A percentile compares a stretch with the other conserved stretches of the same genome.
Evolutionary conservation across 2,113 vertebrate species (phyloP).

Genomic region (Urocolius indicus): DNA sequence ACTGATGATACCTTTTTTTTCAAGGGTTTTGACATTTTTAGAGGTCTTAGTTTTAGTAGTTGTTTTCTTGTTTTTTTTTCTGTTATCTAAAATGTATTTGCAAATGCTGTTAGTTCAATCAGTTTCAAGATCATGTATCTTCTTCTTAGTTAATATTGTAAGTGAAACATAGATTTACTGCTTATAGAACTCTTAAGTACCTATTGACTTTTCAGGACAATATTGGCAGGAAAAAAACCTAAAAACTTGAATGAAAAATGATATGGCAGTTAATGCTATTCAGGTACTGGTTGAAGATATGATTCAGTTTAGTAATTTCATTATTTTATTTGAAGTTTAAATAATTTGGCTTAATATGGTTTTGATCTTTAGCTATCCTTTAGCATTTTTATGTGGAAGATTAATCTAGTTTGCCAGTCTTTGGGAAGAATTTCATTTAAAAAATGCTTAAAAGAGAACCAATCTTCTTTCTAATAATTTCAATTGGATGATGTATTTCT

Average conservation of each 20-base stretch:
- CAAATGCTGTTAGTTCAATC: neutral
- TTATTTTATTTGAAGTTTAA: neutral
- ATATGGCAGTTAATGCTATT: neutral
- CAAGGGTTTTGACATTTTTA: neutral
- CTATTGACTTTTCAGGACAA: neutral
- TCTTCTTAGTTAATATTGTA: neutral
- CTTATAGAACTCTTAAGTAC: neutral
- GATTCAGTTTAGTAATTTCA: neutral
- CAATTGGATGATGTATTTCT: neutral
- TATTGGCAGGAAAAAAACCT: neutral
- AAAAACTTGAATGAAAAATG: neutral
- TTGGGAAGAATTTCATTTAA: neutral
- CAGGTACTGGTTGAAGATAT: neutral
- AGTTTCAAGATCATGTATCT: neutral
- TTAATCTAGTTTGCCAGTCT: neutral
- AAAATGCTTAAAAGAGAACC: neutral
- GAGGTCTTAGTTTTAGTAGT: neutral
- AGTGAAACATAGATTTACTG: neutral
- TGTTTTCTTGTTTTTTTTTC: neutral
- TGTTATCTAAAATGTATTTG: neutral
- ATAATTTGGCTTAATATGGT: neutral
- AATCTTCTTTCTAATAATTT: neutral
- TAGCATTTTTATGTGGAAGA: neutral
- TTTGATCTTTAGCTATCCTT: neutral
- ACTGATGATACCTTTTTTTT: neutral